Evolutionary conservation across 2,113 vertebrate genomes (phyloP).

Genomic region (Eudyptes chrysolophus): DNA sequence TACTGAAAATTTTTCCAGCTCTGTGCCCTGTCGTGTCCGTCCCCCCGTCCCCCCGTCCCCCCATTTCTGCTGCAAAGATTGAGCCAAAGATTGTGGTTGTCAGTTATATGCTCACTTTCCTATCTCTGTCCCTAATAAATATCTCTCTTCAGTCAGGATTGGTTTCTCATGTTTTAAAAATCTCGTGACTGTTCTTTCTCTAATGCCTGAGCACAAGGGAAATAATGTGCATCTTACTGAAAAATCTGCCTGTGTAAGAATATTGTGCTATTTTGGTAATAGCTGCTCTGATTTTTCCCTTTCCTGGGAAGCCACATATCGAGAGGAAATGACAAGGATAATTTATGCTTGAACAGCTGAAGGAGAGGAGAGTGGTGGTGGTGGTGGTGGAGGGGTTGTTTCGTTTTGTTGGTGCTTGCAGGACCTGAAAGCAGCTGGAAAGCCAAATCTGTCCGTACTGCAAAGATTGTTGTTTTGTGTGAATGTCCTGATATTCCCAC

Average conservation of each 20-base stretch:
- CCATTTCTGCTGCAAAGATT: slow-evolving; percentile 22
- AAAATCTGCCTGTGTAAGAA: background rate
- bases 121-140: slow-evolving; percentile 16
- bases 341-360: slow-evolving; percentile 59
- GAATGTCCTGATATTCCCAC: background rate
- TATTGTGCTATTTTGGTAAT: slow-evolving; percentile 26
- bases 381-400: background rate
- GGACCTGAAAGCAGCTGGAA: background rate
- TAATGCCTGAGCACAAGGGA: background rate
- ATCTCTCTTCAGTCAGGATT: background rate
- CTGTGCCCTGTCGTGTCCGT: background rate
- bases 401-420: background rate
- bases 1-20: background rate
- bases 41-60: background rate
- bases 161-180: slow-evolving; percentile 48
- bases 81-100: slow-evolving; percentile 44
- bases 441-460: background rate
- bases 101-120: background rate
- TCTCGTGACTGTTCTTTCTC: background rate
- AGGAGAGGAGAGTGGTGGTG: slow-evolving; percentile 1
- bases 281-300: background rate
- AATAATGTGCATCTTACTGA: background rate
- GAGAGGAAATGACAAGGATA: slow-evolving; percentile 52
- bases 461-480: background rate
- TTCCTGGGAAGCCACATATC: slow-evolving; percentile 26